Base-by-base conservation (phyloP, 2,888 invertebrate genomes). In the Leucophenga maculata region DNA sequence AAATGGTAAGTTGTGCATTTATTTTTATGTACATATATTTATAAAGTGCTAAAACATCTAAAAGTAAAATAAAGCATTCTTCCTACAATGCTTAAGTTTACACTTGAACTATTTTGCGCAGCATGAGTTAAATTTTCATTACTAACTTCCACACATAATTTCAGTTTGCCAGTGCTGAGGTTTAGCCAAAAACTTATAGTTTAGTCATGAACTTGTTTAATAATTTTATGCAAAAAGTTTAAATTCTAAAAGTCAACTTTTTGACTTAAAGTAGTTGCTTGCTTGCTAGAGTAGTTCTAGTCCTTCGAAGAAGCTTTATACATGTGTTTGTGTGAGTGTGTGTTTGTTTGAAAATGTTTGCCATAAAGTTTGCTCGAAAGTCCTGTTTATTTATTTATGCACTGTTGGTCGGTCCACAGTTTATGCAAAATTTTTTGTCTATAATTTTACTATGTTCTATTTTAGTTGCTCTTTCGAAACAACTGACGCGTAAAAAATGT, bases 1-100 rank as follows among this genome's bases (percentile, higher is more conserved):
- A 67, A 69, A 70, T 79, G 82, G 83, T 80, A 64, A 83, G 77
- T 77, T 74, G 20, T 6, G 20, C 11, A 20, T 16, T 32, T 62
- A 60, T 32, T 32, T 60, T 31, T 14, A 32, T 60, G 32, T 39
- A 26, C 39, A 39, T 39, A 39, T 26, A 26, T 26, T 26, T 26
- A 26, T 26, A 26, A 26, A 26, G 26, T 26, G 26, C 26, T 26
- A 26, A 26, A 26, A 26, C 2, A 26, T 26, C 26, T 26, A n/a
- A n/a, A n/a, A n/a, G n/a, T n/a, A n/a, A n/a, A n/a, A n/a, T n/a
- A n/a, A n/a, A n/a, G n/a, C n/a, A n/a, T n/a, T n/a, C n/a, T n/a
- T n/a, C n/a, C n/a, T n/a, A n/a, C n/a, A n/a, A n/a, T 4, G 26
- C 26, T 26, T 26, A 3, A 26, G 26, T 26, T 26, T 26, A 26